Evolutionary conservation across 2,888 invertebrate species (phyloP).

Genomic region (Eristalis pertinax): DNA sequence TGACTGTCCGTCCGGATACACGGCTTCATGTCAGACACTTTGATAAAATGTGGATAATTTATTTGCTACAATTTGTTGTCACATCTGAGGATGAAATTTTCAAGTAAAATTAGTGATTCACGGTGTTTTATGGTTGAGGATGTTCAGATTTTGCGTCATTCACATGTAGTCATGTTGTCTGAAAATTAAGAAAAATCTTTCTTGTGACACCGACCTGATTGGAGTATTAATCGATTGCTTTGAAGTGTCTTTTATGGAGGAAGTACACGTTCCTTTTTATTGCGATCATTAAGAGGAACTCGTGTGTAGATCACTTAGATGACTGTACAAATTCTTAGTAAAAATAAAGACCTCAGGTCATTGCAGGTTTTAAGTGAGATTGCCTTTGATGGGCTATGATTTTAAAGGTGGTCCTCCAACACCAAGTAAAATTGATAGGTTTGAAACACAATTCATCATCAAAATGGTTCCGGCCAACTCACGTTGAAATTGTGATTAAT

Average conservation of each 20-base stretch:
- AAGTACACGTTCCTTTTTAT: neutral
- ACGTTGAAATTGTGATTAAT: too few species aligned
- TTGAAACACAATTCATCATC: too few species aligned
- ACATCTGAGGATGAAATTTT: neutral
- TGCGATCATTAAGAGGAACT: neutral
- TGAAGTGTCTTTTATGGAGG: neutral
- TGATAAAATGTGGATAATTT: neutral
- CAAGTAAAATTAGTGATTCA: neutral
- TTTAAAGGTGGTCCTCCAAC: too few species aligned
- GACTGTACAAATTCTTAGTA: neutral
- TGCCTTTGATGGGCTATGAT: too few species aligned
- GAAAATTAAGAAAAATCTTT: neutral
- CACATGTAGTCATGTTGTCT: neutral
- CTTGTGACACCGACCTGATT: neutral
- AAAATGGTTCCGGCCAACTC: too few species aligned
- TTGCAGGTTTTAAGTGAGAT: too few species aligned
- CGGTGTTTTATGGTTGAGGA: neutral
- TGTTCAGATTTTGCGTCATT: neutral
- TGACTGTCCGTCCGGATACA: too few species aligned
- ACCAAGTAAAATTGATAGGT: too few species aligned
- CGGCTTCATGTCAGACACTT: neutral
- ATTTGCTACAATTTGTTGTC: neutral
- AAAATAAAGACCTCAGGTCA: too few species aligned
- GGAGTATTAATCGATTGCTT: neutral
- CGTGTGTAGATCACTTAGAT: neutral